These are phyloP conservation scores for Macrosoma leucophasiata DNA, from an alignment of 2,888 invertebrate species.

Conservation along the genomic window DNA sequence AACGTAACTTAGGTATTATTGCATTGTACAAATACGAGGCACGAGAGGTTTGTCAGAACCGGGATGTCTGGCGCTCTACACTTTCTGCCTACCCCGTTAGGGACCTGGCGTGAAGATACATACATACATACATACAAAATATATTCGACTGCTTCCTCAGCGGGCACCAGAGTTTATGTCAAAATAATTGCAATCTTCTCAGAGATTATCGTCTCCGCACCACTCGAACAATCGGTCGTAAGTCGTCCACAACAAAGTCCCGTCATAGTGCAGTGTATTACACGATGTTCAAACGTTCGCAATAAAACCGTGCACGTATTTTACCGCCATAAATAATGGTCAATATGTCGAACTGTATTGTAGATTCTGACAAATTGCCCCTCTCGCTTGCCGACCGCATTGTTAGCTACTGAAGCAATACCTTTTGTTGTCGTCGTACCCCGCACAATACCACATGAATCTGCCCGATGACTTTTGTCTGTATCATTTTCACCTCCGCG, in stretches of 20 bases:
- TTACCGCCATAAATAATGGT: constrained; percentile 73
- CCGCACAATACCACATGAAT: constrained; percentile 49
- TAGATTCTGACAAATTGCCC: constrained; percentile 73
- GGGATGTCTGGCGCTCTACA: no score
- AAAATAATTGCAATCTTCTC: no score
- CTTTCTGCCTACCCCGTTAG: no score
- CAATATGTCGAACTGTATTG: constrained; percentile 70
- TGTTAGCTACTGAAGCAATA: constrained; percentile 58
- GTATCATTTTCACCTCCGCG: constrained; percentile 68
- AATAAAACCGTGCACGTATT: constrained; percentile 61
- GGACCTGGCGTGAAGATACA: no score
- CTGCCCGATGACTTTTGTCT: constrained; percentile 60
- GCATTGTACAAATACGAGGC: no score
- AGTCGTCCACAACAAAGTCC: constrained; percentile 63
- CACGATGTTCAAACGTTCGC: constrained; percentile 66
- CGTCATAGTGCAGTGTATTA: constrained; percentile 59
- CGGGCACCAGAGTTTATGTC: no score
- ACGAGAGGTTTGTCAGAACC: no score
- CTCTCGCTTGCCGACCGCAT: constrained; percentile 63
- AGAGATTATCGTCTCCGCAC: no score
- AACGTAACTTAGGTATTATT: no score
- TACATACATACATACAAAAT: no score
- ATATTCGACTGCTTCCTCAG: no score
- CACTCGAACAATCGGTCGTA: constrained; percentile 35
- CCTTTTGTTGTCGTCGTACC: constrained; percentile 48